Evolutionary conservation across 2,113 vertebrate genomes (phyloP).

Genomic region (Tringa solitaria): DNA sequence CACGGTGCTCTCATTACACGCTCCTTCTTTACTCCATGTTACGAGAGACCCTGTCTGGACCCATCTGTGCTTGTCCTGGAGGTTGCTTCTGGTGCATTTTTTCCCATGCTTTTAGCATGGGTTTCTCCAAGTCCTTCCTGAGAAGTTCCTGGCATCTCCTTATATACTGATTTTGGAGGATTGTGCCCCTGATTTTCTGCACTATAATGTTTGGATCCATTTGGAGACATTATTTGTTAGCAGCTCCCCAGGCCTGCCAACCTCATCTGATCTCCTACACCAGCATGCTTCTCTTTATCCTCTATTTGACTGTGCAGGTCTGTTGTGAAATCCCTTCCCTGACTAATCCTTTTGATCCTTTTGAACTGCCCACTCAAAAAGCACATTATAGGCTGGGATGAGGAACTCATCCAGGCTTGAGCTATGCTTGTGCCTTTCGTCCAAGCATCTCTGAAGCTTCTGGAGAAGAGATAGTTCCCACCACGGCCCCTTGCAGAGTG

Average conservation of each 20-base stretch:
- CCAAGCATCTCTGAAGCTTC: background rate
- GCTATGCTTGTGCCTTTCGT: background rate
- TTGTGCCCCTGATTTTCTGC: background rate
- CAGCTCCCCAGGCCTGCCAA: background rate
- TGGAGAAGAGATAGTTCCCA: background rate
- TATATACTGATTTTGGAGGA: background rate
- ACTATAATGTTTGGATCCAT: background rate
- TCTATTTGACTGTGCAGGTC: background rate
- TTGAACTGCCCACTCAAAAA: background rate
- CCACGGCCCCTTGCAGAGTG: background rate
- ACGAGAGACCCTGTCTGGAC: background rate
- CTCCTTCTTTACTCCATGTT: background rate
- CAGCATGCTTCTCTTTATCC: background rate
- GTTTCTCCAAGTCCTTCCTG: background rate
- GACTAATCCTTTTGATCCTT: slow-evolving; percentile 16
- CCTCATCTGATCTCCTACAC: background rate
- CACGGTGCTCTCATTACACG: background rate
- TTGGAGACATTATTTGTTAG: background rate
- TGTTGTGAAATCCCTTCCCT: background rate
- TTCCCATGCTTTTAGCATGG: background rate
- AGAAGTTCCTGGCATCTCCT: background rate
- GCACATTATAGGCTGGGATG: background rate
- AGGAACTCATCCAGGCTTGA: background rate
- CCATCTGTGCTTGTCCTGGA: background rate
- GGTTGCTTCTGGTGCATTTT: background rate